Percentiles rank a stretch among this genome's conserved stretches.
These are phyloP conservation scores for Whitmania pigra DNA, from an alignment of 1,140 invertebrate species.

Conservation along the genomic window DNA sequence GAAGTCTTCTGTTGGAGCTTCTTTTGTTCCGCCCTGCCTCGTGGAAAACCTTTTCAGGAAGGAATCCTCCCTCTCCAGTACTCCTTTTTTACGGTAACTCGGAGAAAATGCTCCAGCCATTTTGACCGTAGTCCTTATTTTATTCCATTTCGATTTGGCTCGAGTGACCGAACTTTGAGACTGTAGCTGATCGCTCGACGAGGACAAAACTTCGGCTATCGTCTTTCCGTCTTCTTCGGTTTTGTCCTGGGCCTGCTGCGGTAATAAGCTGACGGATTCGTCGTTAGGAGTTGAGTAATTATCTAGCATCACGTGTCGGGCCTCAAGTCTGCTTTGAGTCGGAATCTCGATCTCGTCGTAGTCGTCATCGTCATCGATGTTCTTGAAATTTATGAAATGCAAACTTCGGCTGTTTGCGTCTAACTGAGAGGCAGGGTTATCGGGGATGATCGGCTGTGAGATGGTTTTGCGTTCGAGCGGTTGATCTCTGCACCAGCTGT, in stretches of 20 bases:
- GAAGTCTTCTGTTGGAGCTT: slow-evolving; percentile 22
- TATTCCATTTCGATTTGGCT: slow-evolving; percentile 57
- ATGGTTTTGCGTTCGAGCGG: too few relatives aligned
- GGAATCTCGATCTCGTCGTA: background rate
- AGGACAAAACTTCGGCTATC: background rate
- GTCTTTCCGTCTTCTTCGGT: background rate
- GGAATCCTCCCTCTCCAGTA: slow-evolving; percentile 79
- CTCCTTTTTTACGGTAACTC: slow-evolving; percentile 56
- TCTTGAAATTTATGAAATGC: background rate
- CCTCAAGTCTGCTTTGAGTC: background rate
- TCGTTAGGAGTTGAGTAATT: background rate
- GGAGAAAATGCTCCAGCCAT: slow-evolving; percentile 65
- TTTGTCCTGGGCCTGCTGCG: too few relatives aligned
- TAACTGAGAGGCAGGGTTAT: too few relatives aligned
- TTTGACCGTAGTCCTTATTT: slow-evolving; percentile 78
- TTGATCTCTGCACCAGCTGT: background rate
- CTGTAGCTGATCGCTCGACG: too few relatives aligned
- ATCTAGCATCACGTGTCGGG: background rate
- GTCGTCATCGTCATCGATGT: background rate
- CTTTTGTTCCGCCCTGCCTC: slow-evolving; percentile 48
- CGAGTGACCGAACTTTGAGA: background rate
- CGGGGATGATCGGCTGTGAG: too few relatives aligned
- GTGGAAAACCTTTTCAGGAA: slow-evolving; percentile 87
- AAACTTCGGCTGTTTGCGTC: background rate
- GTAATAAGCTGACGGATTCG: background rate